phyloP scores from a whole-genome alignment of 1,140 invertebrate genomes.

The Matsumurasca onukii region DNA sequence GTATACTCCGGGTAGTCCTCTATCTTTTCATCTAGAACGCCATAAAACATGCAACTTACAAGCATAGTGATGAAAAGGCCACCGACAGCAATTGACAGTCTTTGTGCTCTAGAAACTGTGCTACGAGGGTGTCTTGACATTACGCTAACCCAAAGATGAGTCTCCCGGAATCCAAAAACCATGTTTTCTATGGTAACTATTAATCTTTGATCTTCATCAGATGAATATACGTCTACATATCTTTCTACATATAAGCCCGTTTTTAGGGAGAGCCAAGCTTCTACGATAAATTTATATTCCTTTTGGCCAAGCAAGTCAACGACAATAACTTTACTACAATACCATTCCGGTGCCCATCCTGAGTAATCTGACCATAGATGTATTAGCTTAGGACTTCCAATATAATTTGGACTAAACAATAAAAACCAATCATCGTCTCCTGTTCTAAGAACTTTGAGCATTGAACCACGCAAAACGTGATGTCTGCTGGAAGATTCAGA shows the following conservation, averaged over 20 bases:
- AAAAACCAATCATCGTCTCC: not conserved
- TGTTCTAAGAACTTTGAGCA: not conserved
- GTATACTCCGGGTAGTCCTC: conserved; percentile 3
- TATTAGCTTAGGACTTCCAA: not conserved
- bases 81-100: not conserved
- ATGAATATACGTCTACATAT: not conserved
- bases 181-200: not conserved
- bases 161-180: not conserved
- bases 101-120: not conserved
- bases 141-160: not conserved
- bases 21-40: not conserved
- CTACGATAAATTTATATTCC: not conserved
- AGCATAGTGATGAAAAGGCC: not conserved
- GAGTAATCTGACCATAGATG: not conserved
- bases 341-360: not conserved
- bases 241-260: not conserved
- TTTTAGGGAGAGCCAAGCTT: not conserved
- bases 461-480: not conserved
- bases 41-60: conserved; percentile 1
- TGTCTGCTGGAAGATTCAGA: not conserved
- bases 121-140: conserved; percentile 3
- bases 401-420: not conserved
- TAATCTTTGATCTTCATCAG: not conserved
- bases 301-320: not conserved
- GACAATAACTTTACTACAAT: conserved; percentile 4